phyloP scores from a whole-genome alignment of 2,797 vertebrate genomes.

The Ctenopoma kingsleyae region DNA sequence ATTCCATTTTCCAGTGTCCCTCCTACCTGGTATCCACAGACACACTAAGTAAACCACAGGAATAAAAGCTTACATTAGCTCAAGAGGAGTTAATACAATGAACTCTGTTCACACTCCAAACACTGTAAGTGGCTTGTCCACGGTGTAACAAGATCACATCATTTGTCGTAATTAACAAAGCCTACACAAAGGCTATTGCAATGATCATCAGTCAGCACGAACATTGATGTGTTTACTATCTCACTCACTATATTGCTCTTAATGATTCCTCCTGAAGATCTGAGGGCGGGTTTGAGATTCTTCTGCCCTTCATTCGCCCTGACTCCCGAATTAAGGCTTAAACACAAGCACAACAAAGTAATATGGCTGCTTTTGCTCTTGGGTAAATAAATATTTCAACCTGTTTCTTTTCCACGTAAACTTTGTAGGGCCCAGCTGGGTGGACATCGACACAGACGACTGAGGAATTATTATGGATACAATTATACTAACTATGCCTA shows the following conservation, averaged over 20 bases:
- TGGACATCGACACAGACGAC: conserved; percentile 4
- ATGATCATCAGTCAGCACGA: conserved; percentile 46
- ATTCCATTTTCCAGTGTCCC: conserved; percentile 49
- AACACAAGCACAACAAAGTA: conserved; percentile 56
- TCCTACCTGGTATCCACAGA: conserved; percentile 59
- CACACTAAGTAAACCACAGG: conserved; percentile 39
- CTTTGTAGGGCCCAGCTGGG: conserved; percentile 13
- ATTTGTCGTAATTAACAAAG: conserved; percentile 71
- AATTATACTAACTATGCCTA: conserved; percentile 18
- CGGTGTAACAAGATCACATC: conserved; percentile 55
- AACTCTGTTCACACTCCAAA: conserved; percentile 68
- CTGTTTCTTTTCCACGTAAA: conserved; percentile 56
- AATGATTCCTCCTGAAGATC: conserved; percentile 57
- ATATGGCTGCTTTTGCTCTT: conserved; percentile 51
- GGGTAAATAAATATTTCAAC: conserved; percentile 70
- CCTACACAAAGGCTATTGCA: conserved; percentile 54
- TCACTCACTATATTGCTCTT: conserved; percentile 37
- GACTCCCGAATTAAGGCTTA: conserved; percentile 53
- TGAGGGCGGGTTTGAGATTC: conserved; percentile 51
- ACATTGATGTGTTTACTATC: conserved; percentile 59
- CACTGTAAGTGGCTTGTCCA: conserved; percentile 63
- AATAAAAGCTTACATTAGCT: conserved; percentile 77
- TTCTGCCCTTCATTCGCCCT: conserved; percentile 25
- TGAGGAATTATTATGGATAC: conserved; percentile 3
- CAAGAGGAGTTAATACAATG: conserved; percentile 72